phyloP scores from a whole-genome alignment of 37 sponge, comb jelly and placozoan genomes.

The Aphrocallistes beatrix region DNA sequence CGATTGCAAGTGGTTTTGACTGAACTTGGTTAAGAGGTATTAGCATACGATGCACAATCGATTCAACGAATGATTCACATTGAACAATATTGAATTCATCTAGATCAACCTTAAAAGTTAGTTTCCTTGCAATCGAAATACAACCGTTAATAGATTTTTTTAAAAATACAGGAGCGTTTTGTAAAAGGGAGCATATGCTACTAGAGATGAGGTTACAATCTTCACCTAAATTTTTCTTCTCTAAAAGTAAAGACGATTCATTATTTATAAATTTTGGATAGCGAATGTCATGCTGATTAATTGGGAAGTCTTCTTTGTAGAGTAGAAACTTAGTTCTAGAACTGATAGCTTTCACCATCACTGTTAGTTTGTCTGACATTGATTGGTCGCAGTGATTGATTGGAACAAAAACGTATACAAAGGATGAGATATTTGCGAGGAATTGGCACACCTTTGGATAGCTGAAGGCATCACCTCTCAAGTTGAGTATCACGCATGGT shows the following conservation, averaged over 20 bases:
- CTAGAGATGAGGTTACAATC: neutral
- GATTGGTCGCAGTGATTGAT: neutral
- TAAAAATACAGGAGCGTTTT: neutral
- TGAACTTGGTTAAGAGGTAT: neutral
- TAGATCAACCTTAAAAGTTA: slow-evolving; percentile 16
- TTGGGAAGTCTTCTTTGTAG: neutral
- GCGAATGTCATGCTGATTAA: neutral
- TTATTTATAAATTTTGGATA: neutral
- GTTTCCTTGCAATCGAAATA: neutral
- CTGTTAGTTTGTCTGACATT: neutral
- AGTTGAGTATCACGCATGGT: neutral
- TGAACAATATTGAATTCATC: slow-evolving; percentile 9
- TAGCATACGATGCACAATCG: neutral
- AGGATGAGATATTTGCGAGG: neutral
- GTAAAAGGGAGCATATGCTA: neutral
- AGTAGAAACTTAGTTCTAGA: neutral
- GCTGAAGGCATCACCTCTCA: slow-evolving; percentile 20
- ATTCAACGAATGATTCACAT: neutral
- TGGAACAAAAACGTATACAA: neutral
- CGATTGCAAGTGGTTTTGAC: neutral
- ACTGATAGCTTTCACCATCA: neutral
- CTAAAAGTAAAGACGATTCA: neutral
- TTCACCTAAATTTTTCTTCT: neutral
- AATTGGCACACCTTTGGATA: neutral
- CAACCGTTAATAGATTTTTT: neutral